Percentiles rank a stretch among this genome's conserved stretches.
phyloP scores from a whole-genome alignment of 2,888 invertebrate species.

The Caenorhabditis uteleia region DNA sequence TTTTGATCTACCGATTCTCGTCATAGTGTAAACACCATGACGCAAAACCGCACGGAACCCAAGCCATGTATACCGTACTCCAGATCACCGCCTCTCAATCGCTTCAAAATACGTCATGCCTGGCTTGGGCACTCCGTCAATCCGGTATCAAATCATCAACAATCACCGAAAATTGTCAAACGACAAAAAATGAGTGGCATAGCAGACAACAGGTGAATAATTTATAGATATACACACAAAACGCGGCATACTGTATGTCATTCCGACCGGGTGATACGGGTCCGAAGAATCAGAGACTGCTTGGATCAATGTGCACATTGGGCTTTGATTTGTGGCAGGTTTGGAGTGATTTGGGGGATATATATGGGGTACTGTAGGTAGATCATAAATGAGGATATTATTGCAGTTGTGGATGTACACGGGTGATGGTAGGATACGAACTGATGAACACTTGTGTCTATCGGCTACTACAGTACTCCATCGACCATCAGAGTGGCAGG shows the following conservation, averaged over 20 bases:
- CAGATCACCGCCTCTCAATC: not conserved
- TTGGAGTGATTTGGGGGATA: not conserved
- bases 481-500: constrained; percentile 54
- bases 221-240: constrained; percentile 7
- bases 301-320: constrained; percentile 61
- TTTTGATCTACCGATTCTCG: no score
- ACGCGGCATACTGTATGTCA: constrained; percentile 50
- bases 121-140: constrained; percentile 31
- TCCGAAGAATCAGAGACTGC: constrained; percentile 57
- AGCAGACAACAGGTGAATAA: constrained; percentile 22
- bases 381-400: no score
- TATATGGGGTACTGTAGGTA: no score
- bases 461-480: constrained; percentile 46
- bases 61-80: not conserved
- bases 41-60: not conserved
- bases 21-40: no score
- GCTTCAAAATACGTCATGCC: constrained; percentile 9
- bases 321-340: constrained; percentile 70
- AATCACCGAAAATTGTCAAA: constrained; percentile 22
- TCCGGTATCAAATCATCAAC: constrained; percentile 37
- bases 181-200: no score
- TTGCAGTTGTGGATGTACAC: constrained; percentile 68
- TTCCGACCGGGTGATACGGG: constrained; percentile 61
- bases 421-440: constrained; percentile 56
- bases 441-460: constrained; percentile 68